Base-by-base conservation (phyloP, 37 sponge, comb jelly and placozoan species). In the Chondrilla cf. caribensis region DNA sequence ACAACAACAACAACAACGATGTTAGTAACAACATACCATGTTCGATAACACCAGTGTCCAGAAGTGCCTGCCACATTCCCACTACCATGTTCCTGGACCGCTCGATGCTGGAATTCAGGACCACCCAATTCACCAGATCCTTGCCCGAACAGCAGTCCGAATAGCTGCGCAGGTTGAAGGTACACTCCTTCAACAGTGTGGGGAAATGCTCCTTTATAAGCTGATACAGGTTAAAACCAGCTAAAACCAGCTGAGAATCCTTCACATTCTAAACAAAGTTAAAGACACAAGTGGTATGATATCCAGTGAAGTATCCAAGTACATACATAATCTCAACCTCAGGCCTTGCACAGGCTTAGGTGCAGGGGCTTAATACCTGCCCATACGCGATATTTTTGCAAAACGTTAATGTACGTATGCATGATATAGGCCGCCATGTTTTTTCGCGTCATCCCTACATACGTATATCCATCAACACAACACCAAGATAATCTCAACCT, bases 21-120 rank as follows among this genome's bases (percentile, higher is more conserved):
- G n/a, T n/a, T n/a, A n/a, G n/a, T n/a, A n/a, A n/a, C n/a, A n/a
- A 55, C 89, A 11, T 70, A 94, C 95, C 85, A 54, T 94, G 89
- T 55, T 88, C 54, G 19, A 94, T 78, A n/a, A 94, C 85, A 1
- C 87, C 89, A 57, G 91, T 89, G 3, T 81, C 85, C 32, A 94
- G 85, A 2, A 94, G 87, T 0, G 89, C 91, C 77, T 94, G 95
- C 95, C 91, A 90, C 89, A 94, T 94, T 32, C 89, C 85, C 11
- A 90, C 80, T 5, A 84, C 95, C 83, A 90, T 89, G 22, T 47
- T 62, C 24, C 95, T 44, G 26, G 89, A 82, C 8, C 91, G 64
- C 6, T 60, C 59, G 9, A 75, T 44, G 22, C 80, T 47, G 15
- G 91, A 86, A 73, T 94, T 86, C 5, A 40, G 62, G 6, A 90